Percentiles rank a stretch among this genome's conserved stretches.
These are phyloP conservation scores for Halichoeres trimaculatus DNA, from an alignment of 2,113 vertebrate species.

Conservation along the genomic window DNA sequence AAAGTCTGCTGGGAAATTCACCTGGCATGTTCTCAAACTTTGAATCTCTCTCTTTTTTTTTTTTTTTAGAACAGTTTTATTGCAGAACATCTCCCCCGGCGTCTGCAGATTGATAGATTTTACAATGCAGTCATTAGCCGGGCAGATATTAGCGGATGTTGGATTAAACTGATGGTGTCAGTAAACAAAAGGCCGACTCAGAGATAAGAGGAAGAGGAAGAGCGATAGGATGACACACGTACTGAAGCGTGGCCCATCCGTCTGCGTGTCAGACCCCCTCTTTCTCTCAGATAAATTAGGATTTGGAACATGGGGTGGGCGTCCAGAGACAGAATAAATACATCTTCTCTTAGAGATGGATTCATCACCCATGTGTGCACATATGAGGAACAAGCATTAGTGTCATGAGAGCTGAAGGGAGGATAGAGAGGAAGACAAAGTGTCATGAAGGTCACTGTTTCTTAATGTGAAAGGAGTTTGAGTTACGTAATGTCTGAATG, in stretches of 20 bases:
- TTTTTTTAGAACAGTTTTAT: neutral
- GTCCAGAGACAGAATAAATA: conserved; percentile 90
- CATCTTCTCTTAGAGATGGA: conserved; percentile 90
- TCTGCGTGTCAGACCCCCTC: conserved; percentile 86
- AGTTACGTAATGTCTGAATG: too few relatives aligned
- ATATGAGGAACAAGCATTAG: conserved; percentile 91
- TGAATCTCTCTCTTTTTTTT: too few relatives aligned
- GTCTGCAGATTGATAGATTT: conserved; percentile 49
- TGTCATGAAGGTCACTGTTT: neutral
- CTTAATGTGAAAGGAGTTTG: neutral
- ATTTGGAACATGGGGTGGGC: conserved; percentile 83
- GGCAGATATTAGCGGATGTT: conserved; percentile 67
- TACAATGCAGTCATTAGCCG: conserved; percentile 65
- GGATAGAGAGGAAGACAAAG: neutral
- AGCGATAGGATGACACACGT: conserved; percentile 91
- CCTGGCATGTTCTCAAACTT: conserved; percentile 18
- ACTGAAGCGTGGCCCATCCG: conserved; percentile 88
- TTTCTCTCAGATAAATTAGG: conserved; percentile 91
- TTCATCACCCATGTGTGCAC: conserved; percentile 92
- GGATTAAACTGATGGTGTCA: conserved; percentile 75
- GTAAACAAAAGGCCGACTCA: conserved; percentile 71
- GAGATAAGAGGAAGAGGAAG: conserved; percentile 93
- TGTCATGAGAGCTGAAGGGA: conserved; percentile 77
- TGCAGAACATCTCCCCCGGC: conserved; percentile 24
- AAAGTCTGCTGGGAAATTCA: conserved; percentile 34